These are phyloP conservation scores for Perca fluviatilis DNA, from an alignment of 2,113 vertebrate species.

Conservation along the genomic window DNA sequence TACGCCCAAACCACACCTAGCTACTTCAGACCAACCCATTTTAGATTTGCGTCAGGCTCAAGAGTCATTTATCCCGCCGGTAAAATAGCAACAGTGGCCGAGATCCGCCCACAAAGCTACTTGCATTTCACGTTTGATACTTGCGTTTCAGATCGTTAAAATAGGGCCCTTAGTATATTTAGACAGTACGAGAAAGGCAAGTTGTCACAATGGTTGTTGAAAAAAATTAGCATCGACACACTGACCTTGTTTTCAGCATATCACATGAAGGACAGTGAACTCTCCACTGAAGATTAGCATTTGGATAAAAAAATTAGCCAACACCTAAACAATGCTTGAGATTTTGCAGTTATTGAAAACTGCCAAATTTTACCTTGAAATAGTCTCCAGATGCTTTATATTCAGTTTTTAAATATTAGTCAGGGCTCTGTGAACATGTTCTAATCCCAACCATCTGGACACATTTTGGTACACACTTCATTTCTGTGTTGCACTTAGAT, in stretches of 20 bases:
- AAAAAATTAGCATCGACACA: background rate
- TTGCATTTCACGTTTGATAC: no score
- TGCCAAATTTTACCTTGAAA: constrained; percentile 18
- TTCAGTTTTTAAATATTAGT: constrained; percentile 28
- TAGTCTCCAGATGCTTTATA: constrained; percentile 27
- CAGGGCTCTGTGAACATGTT: constrained; percentile 32
- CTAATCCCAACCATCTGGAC: constrained; percentile 30
- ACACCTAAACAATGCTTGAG: background rate
- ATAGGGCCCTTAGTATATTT: no score
- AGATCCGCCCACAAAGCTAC: no score
- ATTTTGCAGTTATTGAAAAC: background rate
- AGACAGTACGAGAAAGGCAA: background rate
- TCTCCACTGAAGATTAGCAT: background rate
- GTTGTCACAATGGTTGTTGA: background rate
- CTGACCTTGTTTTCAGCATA: background rate
- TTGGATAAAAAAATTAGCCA: background rate
- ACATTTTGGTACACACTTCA: constrained; percentile 8
- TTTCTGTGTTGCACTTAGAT: constrained; percentile 13
- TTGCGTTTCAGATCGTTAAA: no score
- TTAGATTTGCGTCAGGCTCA: no score
- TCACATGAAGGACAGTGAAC: background rate
- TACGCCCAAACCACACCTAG: no score
- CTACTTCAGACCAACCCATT: no score
- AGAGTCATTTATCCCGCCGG: no score
- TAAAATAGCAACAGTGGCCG: no score